phyloP scores from a whole-genome alignment of 64 coral and sea anemone genomes.

The Acropora yongei region DNA sequence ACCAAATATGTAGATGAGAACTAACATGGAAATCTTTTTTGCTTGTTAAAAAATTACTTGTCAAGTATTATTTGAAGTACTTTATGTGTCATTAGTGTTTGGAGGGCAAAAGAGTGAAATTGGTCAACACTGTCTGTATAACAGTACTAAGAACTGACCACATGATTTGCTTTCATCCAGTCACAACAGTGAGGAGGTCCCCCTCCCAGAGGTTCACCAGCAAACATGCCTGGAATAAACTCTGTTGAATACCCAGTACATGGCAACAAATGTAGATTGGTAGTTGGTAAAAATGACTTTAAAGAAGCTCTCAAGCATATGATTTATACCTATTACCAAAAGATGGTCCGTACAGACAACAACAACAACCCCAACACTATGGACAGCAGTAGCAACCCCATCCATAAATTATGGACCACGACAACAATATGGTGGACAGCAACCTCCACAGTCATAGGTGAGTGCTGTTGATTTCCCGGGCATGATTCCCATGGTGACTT shows the following conservation, averaged over 20 bases:
- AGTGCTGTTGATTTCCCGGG: neutral
- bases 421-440: conserved; percentile 43
- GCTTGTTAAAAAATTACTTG: no score
- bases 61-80: no score
- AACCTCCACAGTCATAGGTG: conserved; percentile 21
- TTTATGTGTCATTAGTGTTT: no score
- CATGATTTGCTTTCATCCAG: no score
- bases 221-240: conserved; percentile 89
- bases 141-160: no score
- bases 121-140: no score
- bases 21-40: no score
- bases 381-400: conserved; percentile 69
- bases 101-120: no score
- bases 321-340: no score
- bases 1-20: no score
- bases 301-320: neutral
- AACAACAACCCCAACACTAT: conserved; percentile 38
- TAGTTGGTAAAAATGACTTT: conserved; percentile 58
- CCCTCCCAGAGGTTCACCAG: conserved; percentile 84
- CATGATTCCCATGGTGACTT: no score
- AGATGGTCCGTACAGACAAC: conserved; percentile 61
- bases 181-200: conserved; percentile 28
- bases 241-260: conserved; percentile 83
- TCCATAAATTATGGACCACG: conserved; percentile 60
- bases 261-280: conserved; percentile 93